Base-by-base conservation (phyloP, 2,113 vertebrate genomes). In the Burhinus bistriatus region DNA sequence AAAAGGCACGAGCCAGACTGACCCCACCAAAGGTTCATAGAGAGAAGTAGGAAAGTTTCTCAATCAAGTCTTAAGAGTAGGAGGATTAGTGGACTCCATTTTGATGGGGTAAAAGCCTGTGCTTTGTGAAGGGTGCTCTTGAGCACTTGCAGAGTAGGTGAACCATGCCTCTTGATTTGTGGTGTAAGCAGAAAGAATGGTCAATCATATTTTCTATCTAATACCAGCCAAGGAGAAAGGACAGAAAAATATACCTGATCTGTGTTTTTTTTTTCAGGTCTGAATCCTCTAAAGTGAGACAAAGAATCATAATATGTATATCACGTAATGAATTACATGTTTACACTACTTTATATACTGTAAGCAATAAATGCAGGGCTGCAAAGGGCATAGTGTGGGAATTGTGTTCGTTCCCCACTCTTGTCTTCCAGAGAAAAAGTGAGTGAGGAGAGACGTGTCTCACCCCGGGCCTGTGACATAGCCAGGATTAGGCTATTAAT, bases 241-340 rank as follows among this genome's bases (percentile, higher is more conserved):
- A 55, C 58, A 42, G 47, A 59, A 61, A 90, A 81, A 59, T 42
- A 17, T 8, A 51, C 9, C 9, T 10, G 12, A 30, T 23, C 55
- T 0, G 2, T 40, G n/a, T 1, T 9, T 19, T 45, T 40, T 73
- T 61, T 71, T 73, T 18, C 1, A 1, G 19, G 5, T 69, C 44
- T 58, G 51, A 57, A 52, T 93, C 38, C 12, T 77, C 42, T 38
- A 8, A 9, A 18, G 21, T 71, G 34, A 44, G 14, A 70, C 42
- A 68, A 64, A 42, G 15, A 47, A 34, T 49, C n/a, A 4, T 27
- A 12, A 62, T 4, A 32, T 2, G 3, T 62, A 10, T 34, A 51
- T 57, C n/a, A 8, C 3, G 9, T 42, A 51, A 27, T 12, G 8
- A 77, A 21, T 65, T n/a, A 26, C 15, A 40, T 47, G 45, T 40